Evolutionary conservation across 2,797 vertebrate genomes (phyloP).

Genomic region (Squalus acanthias): DNA sequence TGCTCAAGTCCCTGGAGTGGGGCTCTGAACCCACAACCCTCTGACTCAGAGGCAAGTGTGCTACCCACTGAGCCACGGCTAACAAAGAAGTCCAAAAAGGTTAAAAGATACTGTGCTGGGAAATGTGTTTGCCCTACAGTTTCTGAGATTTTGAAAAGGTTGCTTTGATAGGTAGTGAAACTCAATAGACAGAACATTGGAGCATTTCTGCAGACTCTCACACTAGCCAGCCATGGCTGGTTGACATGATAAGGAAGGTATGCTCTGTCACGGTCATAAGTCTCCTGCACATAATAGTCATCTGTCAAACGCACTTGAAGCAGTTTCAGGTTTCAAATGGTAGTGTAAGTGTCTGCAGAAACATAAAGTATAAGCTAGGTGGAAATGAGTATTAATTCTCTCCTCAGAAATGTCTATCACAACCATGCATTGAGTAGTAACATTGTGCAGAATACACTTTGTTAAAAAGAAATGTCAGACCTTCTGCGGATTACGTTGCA

Average conservation of each 20-base stretch:
- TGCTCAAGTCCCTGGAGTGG: no score
- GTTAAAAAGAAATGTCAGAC: conserved; percentile 23
- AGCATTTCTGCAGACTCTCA: background rate
- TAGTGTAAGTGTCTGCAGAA: background rate
- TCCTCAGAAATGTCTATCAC: background rate
- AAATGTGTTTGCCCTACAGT: background rate
- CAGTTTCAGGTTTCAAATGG: background rate
- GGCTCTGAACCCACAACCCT: no score
- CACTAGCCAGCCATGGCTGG: background rate
- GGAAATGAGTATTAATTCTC: background rate
- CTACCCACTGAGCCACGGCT: no score
- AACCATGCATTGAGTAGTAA: background rate
- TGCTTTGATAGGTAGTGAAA: background rate
- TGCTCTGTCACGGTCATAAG: background rate
- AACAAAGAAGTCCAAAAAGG: background rate
- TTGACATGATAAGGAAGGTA: background rate
- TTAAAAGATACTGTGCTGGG: background rate
- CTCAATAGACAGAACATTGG: background rate
- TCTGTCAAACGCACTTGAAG: background rate
- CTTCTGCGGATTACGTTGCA: conserved; percentile 4
- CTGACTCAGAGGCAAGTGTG: no score
- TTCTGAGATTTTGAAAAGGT: background rate
- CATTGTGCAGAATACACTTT: background rate
- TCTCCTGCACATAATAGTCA: background rate
- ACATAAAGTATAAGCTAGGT: background rate